phyloP scores from a whole-genome alignment of 2,797 vertebrate species.

The Schizopygopsis malacanthus region DNA sequence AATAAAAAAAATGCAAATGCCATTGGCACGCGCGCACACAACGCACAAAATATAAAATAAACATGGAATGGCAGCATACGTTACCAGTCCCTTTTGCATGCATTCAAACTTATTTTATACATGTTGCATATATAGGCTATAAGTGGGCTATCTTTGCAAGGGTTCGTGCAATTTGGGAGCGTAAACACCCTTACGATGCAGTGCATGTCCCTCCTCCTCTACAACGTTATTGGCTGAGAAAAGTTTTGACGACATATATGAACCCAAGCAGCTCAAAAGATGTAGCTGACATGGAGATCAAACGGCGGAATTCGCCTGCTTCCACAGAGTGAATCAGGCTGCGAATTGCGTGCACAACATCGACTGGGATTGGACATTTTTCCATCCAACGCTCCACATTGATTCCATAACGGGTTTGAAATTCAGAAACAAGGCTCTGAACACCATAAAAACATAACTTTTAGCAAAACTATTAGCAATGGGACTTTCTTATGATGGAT shows the following conservation, averaged over 20 bases:
- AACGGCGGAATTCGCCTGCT: conserved; percentile 73
- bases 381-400: conserved; percentile 34
- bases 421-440: conserved; percentile 24
- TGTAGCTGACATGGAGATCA: conserved; percentile 87
- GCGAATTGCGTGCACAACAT: conserved; percentile 45
- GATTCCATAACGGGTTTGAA: conserved; percentile 40
- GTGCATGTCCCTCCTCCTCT: conserved; percentile 74
- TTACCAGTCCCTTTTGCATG: not conserved
- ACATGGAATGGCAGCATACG: not conserved
- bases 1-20: not conserved
- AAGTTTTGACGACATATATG: conserved; percentile 88
- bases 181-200: conserved; percentile 79
- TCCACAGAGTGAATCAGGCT: conserved; percentile 55
- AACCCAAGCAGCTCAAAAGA: conserved; percentile 86
- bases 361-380: conserved; percentile 51
- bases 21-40: not conserved
- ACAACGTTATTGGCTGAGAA: conserved; percentile 77
- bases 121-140: not conserved
- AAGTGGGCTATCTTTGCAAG: conserved; percentile 69
- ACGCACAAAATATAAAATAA: not conserved
- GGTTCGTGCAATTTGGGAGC: conserved; percentile 79
- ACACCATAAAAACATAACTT: conserved; percentile 32
- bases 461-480: conserved; percentile 32
- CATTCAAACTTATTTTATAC: conserved; percentile 40
- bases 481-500: conserved; percentile 59